Conservation (phyloP, 2,113 vertebrate genomes). For the Hippoglossus stenolepis region DNA sequence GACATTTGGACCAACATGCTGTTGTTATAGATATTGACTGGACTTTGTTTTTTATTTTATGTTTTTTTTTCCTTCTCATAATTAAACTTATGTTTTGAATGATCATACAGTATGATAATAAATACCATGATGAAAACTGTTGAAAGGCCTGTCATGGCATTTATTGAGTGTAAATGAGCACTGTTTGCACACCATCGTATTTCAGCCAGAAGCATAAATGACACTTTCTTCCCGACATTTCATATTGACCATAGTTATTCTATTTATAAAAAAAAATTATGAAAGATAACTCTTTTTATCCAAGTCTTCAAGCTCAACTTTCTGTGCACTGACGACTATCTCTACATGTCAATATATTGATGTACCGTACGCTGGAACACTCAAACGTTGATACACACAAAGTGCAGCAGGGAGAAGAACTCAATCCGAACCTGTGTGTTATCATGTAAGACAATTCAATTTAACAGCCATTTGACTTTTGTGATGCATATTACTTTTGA, state of each 20-base stretch:
- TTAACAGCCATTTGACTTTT: neutral
- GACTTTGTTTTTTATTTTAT: neutral
- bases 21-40: too few species aligned
- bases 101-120: neutral
- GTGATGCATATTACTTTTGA: neutral
- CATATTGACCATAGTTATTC: too few species aligned
- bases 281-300: too few species aligned
- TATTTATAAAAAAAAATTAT: too few species aligned
- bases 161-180: neutral
- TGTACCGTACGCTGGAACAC: neutral
- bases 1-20: too few species aligned
- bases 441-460: neutral
- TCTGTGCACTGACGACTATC: too few species aligned
- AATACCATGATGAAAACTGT: neutral
- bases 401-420: neutral
- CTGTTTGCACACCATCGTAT: neutral
- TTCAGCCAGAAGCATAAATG: neutral
- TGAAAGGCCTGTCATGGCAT: neutral
- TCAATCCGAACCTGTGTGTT: neutral
- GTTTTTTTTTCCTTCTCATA: too few species aligned
- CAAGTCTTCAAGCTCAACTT: too few species aligned
- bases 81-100: too few species aligned
- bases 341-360: too few species aligned
- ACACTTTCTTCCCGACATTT: too few species aligned
- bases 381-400: neutral